phyloP scores from a whole-genome alignment of 2,888 invertebrate species.

The Stramonita haemastoma region DNA sequence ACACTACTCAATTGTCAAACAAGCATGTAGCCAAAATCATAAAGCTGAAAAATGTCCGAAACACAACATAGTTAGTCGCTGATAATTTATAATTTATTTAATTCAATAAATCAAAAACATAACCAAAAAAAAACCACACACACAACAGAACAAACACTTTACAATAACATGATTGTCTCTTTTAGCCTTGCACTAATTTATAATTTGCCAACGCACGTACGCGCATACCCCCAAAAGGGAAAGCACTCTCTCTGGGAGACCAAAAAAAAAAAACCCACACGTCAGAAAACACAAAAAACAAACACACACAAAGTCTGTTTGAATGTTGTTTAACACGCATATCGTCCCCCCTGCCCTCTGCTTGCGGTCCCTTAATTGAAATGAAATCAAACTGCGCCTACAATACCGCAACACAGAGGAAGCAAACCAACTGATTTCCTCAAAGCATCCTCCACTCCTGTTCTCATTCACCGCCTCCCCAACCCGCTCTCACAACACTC shows the following conservation, averaged over 20 bases:
- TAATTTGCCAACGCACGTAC: neutral
- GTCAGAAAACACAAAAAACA: neutral
- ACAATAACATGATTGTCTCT: too few species aligned
- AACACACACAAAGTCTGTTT: neutral
- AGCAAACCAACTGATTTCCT: neutral
- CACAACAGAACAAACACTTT: neutral
- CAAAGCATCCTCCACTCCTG: neutral
- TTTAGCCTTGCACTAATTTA: neutral
- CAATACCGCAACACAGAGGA: neutral
- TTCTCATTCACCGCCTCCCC: too few species aligned
- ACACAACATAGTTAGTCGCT: too few species aligned
- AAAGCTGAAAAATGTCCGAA: too few species aligned
- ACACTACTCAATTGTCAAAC: too few species aligned
- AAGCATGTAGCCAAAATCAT: too few species aligned
- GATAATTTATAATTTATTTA: too few species aligned
- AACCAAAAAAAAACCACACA: neutral
- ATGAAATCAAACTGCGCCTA: neutral
- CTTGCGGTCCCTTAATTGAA: neutral
- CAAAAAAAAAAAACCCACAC: neutral
- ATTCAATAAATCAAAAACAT: neutral
- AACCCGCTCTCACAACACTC: neutral
- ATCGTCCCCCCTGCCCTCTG: neutral
- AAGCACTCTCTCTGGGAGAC: neutral
- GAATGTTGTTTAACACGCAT: too few species aligned
- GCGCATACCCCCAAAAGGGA: neutral